Evolutionary conservation across 92 coral and sea anemone species (phyloP).

Genomic region (Zoanthus sociatus): DNA sequence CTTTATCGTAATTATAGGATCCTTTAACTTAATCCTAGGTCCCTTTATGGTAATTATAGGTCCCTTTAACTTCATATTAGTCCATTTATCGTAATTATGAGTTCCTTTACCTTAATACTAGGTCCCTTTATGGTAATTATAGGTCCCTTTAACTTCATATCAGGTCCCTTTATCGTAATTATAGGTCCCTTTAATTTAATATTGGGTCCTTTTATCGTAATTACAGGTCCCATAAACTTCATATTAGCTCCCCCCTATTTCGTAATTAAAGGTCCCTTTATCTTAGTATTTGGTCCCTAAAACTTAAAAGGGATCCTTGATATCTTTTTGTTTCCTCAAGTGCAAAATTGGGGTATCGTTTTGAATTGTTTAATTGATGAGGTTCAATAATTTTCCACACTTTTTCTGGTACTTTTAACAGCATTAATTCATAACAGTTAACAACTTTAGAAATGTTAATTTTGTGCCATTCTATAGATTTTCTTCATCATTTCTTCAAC

Average conservation of each 20-base stretch:
- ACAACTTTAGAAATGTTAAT: too few relatives aligned
- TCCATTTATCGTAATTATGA: background rate
- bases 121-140: background rate
- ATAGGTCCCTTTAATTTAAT: background rate
- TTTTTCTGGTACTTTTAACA: too few relatives aligned
- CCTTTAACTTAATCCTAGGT: background rate
- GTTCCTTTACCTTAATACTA: background rate
- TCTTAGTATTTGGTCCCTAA: background rate
- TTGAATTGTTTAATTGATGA: too few relatives aligned
- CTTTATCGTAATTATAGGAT: background rate
- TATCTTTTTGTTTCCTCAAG: background rate
- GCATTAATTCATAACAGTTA: too few relatives aligned
- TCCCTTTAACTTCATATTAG: too few relatives aligned
- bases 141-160: too few relatives aligned
- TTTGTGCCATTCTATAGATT: too few relatives aligned
- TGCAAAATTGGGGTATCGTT: background rate
- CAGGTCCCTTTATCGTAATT: background rate
- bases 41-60: background rate
- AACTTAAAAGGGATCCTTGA: background rate
- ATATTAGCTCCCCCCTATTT: background rate
- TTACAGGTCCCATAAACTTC: too few relatives aligned
- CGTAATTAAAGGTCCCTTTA: background rate
- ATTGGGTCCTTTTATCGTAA: too few relatives aligned
- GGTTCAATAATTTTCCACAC: too few relatives aligned
- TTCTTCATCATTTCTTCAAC: too few relatives aligned